These are phyloP conservation scores for Antechinus flavipes DNA, from an alignment of 2,113 vertebrate species.

Conservation along the genomic window DNA sequence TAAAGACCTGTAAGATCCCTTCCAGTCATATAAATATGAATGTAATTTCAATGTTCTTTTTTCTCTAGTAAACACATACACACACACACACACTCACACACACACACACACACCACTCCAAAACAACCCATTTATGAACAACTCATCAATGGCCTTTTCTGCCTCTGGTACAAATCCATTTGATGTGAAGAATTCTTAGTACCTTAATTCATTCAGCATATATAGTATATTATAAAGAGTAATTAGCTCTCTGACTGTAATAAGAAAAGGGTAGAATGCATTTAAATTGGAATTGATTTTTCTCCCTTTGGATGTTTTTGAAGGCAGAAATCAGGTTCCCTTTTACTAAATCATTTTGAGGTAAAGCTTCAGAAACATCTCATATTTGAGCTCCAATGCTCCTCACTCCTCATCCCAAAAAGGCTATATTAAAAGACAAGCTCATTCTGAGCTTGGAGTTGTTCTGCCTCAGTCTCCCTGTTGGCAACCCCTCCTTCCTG, in stretches of 20 bases:
- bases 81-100: not conserved
- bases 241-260: constrained; percentile 70
- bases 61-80: not conserved
- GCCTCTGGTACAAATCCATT: constrained; percentile 58
- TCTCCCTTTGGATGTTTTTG: constrained; percentile 61
- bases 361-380: not conserved
- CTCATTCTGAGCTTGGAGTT: not conserved
- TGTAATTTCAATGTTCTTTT: not conserved
- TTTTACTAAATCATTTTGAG: constrained; percentile 53
- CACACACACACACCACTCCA: not conserved
- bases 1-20: not conserved
- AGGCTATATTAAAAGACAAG: not conserved
- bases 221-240: constrained; percentile 52
- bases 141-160: constrained; percentile 63
- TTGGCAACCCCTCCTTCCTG: too few relatives aligned
- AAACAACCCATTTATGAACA: constrained; percentile 59
- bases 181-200: constrained; percentile 67
- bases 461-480: too few relatives aligned
- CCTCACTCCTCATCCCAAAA: not conserved
- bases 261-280: constrained; percentile 53
- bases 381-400: not conserved
- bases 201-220: constrained; percentile 62
- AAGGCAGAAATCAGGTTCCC: constrained; percentile 6
- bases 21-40: not conserved
- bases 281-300: constrained; percentile 75